These are phyloP conservation scores for Mandrillus leucophaeus DNA, from an alignment of 2,113 vertebrate genomes.

Conservation along the genomic window DNA sequence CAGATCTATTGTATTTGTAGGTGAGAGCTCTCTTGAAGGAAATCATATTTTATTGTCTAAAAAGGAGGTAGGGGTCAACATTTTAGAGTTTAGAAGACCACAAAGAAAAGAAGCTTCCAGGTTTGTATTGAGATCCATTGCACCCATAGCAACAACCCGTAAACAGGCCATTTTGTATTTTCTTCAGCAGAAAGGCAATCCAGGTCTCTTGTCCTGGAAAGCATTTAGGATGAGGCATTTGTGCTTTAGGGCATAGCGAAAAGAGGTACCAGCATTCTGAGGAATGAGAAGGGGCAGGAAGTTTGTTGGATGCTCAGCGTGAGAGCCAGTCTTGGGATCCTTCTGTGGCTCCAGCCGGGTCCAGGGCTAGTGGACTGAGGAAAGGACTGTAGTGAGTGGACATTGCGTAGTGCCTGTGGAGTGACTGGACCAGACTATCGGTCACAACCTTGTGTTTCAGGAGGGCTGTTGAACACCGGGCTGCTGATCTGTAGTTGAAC, in stretches of 20 bases:
- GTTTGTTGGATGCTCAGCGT: fast-evolving
- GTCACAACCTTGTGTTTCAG: not conserved
- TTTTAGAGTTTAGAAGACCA: not conserved
- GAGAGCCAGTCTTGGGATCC: not conserved
- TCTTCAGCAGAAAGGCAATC: not conserved
- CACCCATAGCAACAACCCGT: not conserved
- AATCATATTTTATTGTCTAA: not conserved
- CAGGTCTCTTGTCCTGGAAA: not conserved
- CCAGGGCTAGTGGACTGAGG: not conserved
- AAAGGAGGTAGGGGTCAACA: not conserved
- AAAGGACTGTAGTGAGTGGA: not conserved
- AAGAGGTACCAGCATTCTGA: not conserved
- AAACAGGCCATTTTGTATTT: not conserved
- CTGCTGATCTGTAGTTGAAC: not conserved
- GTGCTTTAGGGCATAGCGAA: not conserved
- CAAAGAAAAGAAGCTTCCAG: not conserved
- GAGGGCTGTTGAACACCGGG: not conserved
- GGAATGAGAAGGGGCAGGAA: no score
- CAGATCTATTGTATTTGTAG: not conserved
- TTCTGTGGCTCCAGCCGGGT: not conserved
- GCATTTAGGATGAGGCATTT: not conserved
- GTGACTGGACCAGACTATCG: not conserved
- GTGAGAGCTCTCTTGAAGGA: not conserved
- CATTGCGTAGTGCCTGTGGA: not conserved
- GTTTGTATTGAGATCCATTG: not conserved